Evolutionary conservation across 2,113 vertebrate genomes (phyloP).

Genomic region (Cyprinodon brontotheroides): DNA sequence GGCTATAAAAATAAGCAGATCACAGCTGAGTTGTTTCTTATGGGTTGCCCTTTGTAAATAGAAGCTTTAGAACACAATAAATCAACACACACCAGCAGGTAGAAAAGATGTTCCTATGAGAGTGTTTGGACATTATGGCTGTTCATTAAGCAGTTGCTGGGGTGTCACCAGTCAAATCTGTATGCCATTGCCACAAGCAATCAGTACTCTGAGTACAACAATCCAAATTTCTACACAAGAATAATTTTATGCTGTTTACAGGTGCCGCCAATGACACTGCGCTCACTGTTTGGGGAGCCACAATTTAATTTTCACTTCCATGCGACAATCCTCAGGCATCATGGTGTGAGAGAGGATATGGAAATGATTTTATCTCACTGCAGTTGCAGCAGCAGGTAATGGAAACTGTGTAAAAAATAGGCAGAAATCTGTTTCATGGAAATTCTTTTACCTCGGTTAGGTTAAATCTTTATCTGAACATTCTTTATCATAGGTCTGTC

Average conservation of each 20-base stretch:
- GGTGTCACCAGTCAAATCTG: constrained; percentile 32
- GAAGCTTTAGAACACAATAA: constrained; percentile 16
- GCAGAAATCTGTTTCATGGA: background rate
- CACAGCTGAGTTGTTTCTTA: background rate
- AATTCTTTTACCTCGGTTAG: background rate
- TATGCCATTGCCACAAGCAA: constrained; percentile 15
- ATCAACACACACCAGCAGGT: constrained; percentile 26
- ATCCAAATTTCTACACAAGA: constrained; percentile 20
- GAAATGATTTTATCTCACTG: constrained; percentile 30
- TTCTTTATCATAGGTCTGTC: background rate
- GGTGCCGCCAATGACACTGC: constrained; percentile 31
- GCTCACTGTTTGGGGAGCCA: constrained; percentile 64
- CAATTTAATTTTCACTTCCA: constrained; percentile 78
- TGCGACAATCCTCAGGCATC: constrained; percentile 58
- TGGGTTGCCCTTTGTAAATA: constrained; percentile 30
- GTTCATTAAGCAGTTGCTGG: constrained; percentile 49
- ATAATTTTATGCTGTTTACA: constrained; percentile 33
- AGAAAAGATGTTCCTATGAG: constrained; percentile 21
- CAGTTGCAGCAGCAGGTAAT: constrained; percentile 20
- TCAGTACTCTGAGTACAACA: constrained; percentile 13
- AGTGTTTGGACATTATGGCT: constrained; percentile 44
- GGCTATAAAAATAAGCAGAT: constrained; percentile 10
- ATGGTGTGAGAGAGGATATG: constrained; percentile 28
- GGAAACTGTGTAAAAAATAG: background rate
- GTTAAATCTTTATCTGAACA: background rate